These are phyloP conservation scores for Cephalopterus ornatus DNA, from an alignment of 2,113 vertebrate species.

Conservation along the genomic window DNA sequence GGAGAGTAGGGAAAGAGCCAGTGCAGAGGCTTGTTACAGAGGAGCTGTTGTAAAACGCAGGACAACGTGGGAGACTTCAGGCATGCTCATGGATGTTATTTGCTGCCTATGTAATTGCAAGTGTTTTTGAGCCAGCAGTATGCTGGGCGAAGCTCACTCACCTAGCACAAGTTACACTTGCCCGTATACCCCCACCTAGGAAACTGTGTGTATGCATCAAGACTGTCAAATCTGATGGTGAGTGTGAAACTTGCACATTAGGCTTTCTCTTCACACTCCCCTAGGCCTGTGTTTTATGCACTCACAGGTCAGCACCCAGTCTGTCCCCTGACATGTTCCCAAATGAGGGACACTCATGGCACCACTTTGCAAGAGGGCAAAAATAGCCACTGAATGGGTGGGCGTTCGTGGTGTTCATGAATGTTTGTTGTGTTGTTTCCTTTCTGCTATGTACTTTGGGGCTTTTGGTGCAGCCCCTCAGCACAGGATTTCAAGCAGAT, in stretches of 20 bases:
- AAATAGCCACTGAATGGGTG: background rate
- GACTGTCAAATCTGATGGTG: background rate
- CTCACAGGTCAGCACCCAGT: background rate
- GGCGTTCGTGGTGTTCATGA: background rate
- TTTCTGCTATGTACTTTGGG: accelerated
- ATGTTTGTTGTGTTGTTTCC: background rate
- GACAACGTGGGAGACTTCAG: background rate
- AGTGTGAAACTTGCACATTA: background rate
- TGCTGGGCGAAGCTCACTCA: background rate
- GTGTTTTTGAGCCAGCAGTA: background rate
- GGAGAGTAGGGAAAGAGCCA: background rate
- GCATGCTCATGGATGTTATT: background rate
- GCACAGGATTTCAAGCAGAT: background rate
- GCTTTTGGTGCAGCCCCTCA: background rate
- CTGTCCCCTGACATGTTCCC: accelerated
- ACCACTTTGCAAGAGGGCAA: background rate
- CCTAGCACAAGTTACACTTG: accelerated
- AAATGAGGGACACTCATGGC: accelerated
- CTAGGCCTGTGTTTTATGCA: background rate
- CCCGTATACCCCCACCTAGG: accelerated
- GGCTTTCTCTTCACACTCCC: background rate
- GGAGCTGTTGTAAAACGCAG: background rate
- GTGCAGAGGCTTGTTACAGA: background rate
- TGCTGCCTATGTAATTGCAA: background rate
- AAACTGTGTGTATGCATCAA: background rate